phyloP scores from a whole-genome alignment of 2,888 invertebrate genomes.

The Pyrgus malvae region DNA sequence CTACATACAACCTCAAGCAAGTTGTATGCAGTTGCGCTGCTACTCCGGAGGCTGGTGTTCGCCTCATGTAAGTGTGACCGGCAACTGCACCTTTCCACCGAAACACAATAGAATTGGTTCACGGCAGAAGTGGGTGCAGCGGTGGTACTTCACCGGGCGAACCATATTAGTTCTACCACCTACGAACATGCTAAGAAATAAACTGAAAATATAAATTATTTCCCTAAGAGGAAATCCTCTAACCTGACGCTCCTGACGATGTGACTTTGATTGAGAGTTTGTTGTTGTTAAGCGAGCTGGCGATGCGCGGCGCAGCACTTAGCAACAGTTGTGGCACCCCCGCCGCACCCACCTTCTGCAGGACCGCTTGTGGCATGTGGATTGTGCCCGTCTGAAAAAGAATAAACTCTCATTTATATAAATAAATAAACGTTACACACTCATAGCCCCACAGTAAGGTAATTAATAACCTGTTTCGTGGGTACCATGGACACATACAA shows the following conservation, averaged over 20 bases:
- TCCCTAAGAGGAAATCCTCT: not conserved
- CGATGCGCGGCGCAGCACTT: constrained; percentile 70
- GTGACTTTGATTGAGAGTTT: constrained; percentile 88
- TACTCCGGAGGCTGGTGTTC: too few relatives aligned
- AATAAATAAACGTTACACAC: not conserved
- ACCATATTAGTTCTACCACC: too few relatives aligned
- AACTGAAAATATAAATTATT: not conserved
- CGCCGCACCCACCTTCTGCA: constrained; percentile 74
- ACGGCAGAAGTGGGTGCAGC: too few relatives aligned
- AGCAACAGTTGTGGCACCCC: constrained; percentile 71
- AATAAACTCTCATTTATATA: not conserved
- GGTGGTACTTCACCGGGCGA: too few relatives aligned
- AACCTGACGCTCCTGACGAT: constrained; percentile 68
- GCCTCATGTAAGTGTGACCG: too few relatives aligned
- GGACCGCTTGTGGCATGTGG: constrained; percentile 79
- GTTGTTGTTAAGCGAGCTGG: constrained; percentile 66
- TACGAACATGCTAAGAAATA: too few relatives aligned
- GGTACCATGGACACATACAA: too few relatives aligned
- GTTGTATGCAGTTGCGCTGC: too few relatives aligned
- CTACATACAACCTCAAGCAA: too few relatives aligned
- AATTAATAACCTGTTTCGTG: not conserved
- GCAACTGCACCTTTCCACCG: too few relatives aligned
- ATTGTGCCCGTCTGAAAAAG: constrained; percentile 80
- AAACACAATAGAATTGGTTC: too few relatives aligned
- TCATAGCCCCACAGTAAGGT: not conserved